Evolutionary conservation across 2,888 invertebrate genomes (phyloP).

Genomic region (Drosophila eohydei): DNA sequence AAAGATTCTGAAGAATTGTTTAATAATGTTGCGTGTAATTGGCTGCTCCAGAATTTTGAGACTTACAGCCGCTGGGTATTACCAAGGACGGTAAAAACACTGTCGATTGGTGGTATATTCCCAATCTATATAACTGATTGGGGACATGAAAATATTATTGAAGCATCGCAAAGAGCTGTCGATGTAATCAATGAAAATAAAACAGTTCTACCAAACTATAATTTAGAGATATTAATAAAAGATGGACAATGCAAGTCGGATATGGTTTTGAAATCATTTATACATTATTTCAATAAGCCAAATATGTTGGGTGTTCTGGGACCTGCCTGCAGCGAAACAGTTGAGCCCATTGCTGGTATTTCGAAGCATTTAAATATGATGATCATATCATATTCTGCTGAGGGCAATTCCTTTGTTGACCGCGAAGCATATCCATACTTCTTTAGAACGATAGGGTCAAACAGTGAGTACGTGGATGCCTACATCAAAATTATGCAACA

Average conservation of each 20-base stretch:
- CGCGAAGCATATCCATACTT: slow-evolving; percentile 90
- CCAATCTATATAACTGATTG: slow-evolving; percentile 87
- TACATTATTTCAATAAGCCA: slow-evolving; percentile 87
- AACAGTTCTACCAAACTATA: slow-evolving; percentile 87
- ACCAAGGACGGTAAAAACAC: slow-evolving; percentile 50
- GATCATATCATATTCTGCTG: slow-evolving; percentile 92
- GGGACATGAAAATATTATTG: slow-evolving; percentile 86
- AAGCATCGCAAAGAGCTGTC: slow-evolving; percentile 88
- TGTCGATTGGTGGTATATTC: slow-evolving; percentile 85
- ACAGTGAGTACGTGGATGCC: slow-evolving; percentile 87
- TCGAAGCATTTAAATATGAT: slow-evolving; percentile 90
- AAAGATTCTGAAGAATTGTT: slow-evolving; percentile 48
- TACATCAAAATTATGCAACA: slow-evolving; percentile 87
- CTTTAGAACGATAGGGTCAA: slow-evolving; percentile 92
- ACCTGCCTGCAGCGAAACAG: slow-evolving; percentile 92
- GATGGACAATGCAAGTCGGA: slow-evolving; percentile 90
- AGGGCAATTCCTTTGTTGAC: slow-evolving; percentile 90
- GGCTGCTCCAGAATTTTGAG: slow-evolving; percentile 86
- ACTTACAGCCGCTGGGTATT: slow-evolving; percentile 86
- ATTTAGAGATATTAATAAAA: slow-evolving; percentile 86
- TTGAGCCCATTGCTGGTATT: slow-evolving; percentile 91
- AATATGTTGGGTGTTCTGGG: slow-evolving; percentile 90
- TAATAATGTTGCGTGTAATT: slow-evolving; percentile 87
- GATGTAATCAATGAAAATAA: slow-evolving; percentile 87
- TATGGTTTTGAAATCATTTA: slow-evolving; percentile 90